Evolutionary conservation across 1,140 invertebrate species (phyloP).

Genomic region (Drosophila jambulina): DNA sequence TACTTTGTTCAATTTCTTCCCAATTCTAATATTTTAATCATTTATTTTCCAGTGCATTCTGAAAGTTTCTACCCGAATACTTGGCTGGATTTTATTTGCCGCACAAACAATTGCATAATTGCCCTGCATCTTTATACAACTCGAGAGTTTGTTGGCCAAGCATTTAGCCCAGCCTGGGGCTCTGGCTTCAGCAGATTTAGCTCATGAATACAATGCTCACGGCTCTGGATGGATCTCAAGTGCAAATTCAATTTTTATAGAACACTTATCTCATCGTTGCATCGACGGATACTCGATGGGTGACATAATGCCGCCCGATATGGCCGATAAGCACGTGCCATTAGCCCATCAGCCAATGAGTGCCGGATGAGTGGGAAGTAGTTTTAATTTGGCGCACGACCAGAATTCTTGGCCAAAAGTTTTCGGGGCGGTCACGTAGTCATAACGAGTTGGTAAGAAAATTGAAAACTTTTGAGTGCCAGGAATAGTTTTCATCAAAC

Average conservation of each 20-base stretch:
- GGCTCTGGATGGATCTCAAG: slow-evolving; percentile 18
- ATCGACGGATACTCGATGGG: slow-evolving; percentile 48
- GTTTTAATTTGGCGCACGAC: slow-evolving; percentile 72
- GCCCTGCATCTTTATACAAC: slow-evolving; percentile 54
- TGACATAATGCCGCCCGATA: slow-evolving; percentile 72
- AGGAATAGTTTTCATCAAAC: slow-evolving; percentile 6
- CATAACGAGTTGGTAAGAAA: slow-evolving; percentile 45
- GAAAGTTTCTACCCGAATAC: slow-evolving; percentile 53
- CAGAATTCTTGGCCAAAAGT: slow-evolving; percentile 48
- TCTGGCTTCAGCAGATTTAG: slow-evolving; percentile 9
- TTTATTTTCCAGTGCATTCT: slow-evolving; percentile 7
- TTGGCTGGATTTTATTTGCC: slow-evolving; percentile 77
- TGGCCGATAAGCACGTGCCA: slow-evolving; percentile 76
- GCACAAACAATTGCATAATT: slow-evolving; percentile 83
- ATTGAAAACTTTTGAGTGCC: slow-evolving; percentile 58
- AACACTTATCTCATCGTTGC: slow-evolving; percentile 47
- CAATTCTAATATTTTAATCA: neutral
- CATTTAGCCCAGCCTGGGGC: slow-evolving; percentile 37
- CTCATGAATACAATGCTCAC: slow-evolving; percentile 48
- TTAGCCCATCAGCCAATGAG: slow-evolving; percentile 49
- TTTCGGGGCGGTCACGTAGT: slow-evolving; percentile 59
- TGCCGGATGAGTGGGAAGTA: slow-evolving; percentile 8
- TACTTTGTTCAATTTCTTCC: too few species aligned
- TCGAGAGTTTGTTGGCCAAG: slow-evolving; percentile 65
- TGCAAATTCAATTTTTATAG: slow-evolving; percentile 66